phyloP scores from a whole-genome alignment of 2,888 invertebrate species.

The Drosophila anomelani region DNA sequence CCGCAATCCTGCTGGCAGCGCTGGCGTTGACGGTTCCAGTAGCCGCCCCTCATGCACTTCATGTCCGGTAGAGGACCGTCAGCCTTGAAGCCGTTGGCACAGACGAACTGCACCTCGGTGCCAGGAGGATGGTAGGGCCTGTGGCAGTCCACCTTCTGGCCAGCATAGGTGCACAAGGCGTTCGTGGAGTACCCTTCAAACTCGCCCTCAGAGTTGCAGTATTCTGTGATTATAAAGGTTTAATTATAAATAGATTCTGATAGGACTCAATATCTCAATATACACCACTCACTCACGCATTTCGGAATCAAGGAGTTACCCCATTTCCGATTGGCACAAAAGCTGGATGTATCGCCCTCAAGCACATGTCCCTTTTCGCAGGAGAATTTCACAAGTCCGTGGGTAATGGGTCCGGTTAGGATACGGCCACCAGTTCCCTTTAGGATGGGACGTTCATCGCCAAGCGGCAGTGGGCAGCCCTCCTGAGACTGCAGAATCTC shows the following conservation, averaged over 20 bases:
- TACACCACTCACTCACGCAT: slow-evolving; percentile 63
- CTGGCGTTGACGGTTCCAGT: slow-evolving; percentile 57
- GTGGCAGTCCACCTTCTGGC: slow-evolving; percentile 52
- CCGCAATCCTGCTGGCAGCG: slow-evolving; percentile 64
- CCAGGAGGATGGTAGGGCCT: slow-evolving; percentile 61
- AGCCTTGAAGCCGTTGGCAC: slow-evolving; percentile 58
- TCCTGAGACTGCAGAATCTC: slow-evolving; percentile 1
- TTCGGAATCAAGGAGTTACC: slow-evolving; percentile 52
- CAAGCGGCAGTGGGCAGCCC: slow-evolving; percentile 55
- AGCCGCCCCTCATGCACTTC: slow-evolving; percentile 51
- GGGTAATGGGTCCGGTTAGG: slow-evolving; percentile 51
- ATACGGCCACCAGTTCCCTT: slow-evolving; percentile 36
- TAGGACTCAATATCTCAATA: neutral
- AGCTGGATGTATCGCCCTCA: slow-evolving; percentile 50
- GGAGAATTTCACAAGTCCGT: slow-evolving; percentile 51
- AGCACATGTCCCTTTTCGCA: slow-evolving; percentile 50
- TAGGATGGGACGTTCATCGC: slow-evolving; percentile 59
- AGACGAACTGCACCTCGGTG: slow-evolving; percentile 61
- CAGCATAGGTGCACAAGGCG: slow-evolving; percentile 48
- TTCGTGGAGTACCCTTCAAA: slow-evolving; percentile 64
- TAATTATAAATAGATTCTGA: neutral
- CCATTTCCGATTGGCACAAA: slow-evolving; percentile 59
- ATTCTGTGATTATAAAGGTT: slow-evolving; percentile 37
- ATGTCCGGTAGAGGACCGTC: slow-evolving; percentile 40
- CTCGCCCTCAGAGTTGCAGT: slow-evolving; percentile 50